A percentile compares a stretch with the other conserved stretches of the same genome.
phyloP scores from a whole-genome alignment of 1,140 invertebrate genomes.

The Monomorium pharaonis region DNA sequence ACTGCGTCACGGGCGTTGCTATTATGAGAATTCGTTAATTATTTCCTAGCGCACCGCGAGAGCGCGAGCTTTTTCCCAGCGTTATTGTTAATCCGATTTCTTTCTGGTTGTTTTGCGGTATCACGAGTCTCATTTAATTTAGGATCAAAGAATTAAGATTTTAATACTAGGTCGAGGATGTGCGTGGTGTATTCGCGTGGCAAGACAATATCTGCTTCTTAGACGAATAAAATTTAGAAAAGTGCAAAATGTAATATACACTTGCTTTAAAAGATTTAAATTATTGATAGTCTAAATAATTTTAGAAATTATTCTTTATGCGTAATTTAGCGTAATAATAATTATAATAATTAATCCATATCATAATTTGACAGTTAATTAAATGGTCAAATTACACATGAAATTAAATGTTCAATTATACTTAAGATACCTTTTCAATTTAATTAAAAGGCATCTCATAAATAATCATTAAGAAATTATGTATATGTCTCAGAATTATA shows the following conservation, averaged over 20 bases:
- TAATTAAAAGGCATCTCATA: not conserved
- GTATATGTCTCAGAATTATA: not conserved
- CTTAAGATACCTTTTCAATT: not conserved
- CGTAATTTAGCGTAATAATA: not conserved
- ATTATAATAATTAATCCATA: not conserved
- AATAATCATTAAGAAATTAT: constrained; percentile 21
- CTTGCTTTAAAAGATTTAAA: not conserved
- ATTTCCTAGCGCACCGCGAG: constrained; percentile 54
- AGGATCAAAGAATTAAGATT: constrained; percentile 58
- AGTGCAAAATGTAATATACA: not conserved
- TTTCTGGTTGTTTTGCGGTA: constrained; percentile 46
- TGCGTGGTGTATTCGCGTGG: not conserved
- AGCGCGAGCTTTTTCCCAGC: constrained; percentile 7
- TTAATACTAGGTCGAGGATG: not conserved
- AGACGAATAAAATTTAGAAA: not conserved
- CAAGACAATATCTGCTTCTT: not conserved
- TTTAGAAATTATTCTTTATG: not conserved
- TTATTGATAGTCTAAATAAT: not conserved
- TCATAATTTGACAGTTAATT: not conserved
- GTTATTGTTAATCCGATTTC: constrained; percentile 56
- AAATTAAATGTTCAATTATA: not conserved
- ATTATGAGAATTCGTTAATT: constrained; percentile 69
- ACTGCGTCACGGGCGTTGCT: constrained; percentile 42
- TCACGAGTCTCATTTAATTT: constrained; percentile 55
- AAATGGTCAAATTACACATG: not conserved